A percentile compares a stretch with the other conserved stretches of the same genome.
Evolutionary conservation across 2,113 vertebrate species (phyloP).

Genomic region (Haemorhous mexicanus): DNA sequence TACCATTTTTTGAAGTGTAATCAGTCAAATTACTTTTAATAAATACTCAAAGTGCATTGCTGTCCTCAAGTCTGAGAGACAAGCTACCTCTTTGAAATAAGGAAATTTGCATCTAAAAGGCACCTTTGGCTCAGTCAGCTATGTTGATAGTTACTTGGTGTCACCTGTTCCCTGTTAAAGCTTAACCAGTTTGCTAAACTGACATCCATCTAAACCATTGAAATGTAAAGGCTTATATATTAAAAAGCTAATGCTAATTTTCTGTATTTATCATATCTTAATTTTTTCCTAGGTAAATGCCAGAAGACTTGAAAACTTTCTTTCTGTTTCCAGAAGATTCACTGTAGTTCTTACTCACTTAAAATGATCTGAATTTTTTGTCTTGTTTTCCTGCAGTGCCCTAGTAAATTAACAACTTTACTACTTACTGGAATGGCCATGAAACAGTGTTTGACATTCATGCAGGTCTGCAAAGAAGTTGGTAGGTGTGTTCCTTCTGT

Average conservation of each 20-base stretch:
- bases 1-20: background rate
- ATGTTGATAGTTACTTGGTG: conserved; percentile 47
- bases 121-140: conserved; percentile 45
- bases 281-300: background rate
- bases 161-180: conserved; percentile 56
- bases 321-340: background rate
- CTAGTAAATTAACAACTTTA: conserved; percentile 2
- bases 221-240: conserved; percentile 49
- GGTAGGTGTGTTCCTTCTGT: background rate
- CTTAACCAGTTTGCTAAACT: conserved; percentile 50
- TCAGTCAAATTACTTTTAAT: background rate
- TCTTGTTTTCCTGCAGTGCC: background rate
- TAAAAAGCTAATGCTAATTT: background rate
- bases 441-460: background rate
- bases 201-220: conserved; percentile 1
- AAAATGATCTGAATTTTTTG: background rate
- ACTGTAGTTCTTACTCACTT: background rate
- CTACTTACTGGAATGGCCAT: background rate
- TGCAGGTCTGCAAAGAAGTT: background rate
- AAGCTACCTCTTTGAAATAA: background rate
- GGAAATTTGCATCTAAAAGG: conserved; percentile 30
- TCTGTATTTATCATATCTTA: background rate
- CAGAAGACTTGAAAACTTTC: background rate
- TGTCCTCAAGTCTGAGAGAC: background rate
- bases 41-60: background rate